phyloP scores from a whole-genome alignment of 2,113 vertebrate genomes.

The Bos indicus region DNA sequence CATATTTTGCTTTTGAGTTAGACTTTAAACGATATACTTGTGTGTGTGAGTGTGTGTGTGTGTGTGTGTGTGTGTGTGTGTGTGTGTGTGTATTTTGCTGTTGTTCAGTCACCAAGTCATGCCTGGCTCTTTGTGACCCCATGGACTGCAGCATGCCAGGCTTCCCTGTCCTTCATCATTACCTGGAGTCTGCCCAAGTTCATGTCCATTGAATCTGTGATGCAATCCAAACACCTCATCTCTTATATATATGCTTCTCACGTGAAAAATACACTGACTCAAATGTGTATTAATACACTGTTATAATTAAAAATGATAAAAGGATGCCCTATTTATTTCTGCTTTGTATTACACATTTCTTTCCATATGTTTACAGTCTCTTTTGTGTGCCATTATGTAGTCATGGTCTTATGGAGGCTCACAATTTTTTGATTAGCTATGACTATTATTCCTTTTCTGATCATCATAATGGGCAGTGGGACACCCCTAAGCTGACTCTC shows the following conservation, averaged over 20 bases:
- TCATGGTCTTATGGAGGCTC: not conserved
- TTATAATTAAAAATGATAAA: not conserved
- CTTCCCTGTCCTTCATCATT: not conserved
- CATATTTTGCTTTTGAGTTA: not conserved
- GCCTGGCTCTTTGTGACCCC: not conserved
- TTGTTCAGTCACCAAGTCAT: not conserved
- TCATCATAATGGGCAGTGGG: not conserved
- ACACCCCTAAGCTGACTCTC: not conserved
- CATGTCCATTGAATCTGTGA: not conserved
- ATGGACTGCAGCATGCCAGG: not conserved
- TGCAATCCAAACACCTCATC: not conserved
- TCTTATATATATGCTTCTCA: not conserved
- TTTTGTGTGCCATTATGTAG: not conserved
- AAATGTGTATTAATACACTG: not conserved
- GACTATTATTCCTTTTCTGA: not conserved
- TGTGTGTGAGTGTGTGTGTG: not conserved
- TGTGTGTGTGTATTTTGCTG: not conserved
- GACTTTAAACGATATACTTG: not conserved
- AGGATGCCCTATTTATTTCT: not conserved
- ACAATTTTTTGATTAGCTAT: not conserved
- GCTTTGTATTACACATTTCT: not conserved
- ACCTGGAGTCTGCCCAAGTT: not conserved
- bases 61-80: no score
- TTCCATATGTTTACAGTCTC: not conserved
- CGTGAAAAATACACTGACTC: not conserved